Evolutionary conservation across 2,888 invertebrate genomes (phyloP).

Genomic region (Nowickia ferox): DNA sequence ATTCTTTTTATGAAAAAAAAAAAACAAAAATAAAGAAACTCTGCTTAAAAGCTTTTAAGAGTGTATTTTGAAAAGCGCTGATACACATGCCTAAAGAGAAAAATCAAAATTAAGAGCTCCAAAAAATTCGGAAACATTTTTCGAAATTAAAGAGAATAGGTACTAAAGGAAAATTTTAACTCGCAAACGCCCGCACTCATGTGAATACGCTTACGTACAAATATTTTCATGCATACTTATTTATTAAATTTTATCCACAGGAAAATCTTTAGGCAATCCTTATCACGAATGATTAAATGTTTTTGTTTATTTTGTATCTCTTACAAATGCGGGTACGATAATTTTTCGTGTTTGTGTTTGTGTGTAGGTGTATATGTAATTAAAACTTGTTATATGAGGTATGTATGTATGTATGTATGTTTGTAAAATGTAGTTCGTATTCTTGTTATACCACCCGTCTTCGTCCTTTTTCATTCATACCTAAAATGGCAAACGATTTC

Average conservation of each 20-base stretch:
- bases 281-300: slow-evolving; percentile 33
- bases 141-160: slow-evolving; percentile 43
- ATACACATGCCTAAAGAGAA: neutral
- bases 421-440: slow-evolving; percentile 31
- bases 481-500: slow-evolving; percentile 12
- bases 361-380: slow-evolving; percentile 9
- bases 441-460: neutral
- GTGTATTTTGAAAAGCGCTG: slow-evolving; percentile 23
- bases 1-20: slow-evolving; percentile 4
- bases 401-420: slow-evolving; percentile 16
- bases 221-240: neutral
- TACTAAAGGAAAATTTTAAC: neutral
- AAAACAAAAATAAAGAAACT: slow-evolving; percentile 14
- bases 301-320: slow-evolving; percentile 16
- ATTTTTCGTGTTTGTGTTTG: neutral
- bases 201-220: neutral
- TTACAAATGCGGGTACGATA: slow-evolving; percentile 6
- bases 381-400: slow-evolving; percentile 6
- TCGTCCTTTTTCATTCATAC: neutral
- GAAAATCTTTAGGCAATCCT: slow-evolving; percentile 47
- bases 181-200: neutral
- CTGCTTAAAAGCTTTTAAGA: slow-evolving; percentile 22
- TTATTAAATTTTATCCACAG: slow-evolving; percentile 42
- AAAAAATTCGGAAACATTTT: slow-evolving; percentile 21
- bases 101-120: neutral